phyloP scores from a whole-genome alignment of 2,113 vertebrate genomes.

The Gymnogyps californianus region DNA sequence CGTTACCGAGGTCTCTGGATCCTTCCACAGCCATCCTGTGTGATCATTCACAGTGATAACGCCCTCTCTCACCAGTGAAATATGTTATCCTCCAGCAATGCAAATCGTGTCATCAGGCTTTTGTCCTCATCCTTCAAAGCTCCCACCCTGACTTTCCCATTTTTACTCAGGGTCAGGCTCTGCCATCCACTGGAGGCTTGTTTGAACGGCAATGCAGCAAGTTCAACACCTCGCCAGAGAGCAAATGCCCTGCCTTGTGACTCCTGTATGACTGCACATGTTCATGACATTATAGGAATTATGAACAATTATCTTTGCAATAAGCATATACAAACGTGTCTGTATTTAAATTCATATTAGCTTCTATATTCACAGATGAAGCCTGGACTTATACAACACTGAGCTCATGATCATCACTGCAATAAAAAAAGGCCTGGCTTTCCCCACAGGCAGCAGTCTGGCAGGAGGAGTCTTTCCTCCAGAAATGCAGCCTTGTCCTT shows the following conservation, averaged over 20 bases:
- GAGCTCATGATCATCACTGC: neutral
- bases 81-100: neutral
- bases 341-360: neutral
- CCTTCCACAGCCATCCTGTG: rapidly evolving
- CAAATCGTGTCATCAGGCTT: neutral
- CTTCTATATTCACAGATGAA: rapidly evolving
- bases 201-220: neutral
- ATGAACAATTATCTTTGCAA: neutral
- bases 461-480: neutral
- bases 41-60: rapidly evolving
- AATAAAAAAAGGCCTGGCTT: neutral
- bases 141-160: neutral
- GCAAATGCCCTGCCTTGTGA: no score
- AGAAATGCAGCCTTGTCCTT: neutral
- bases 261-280: rapidly evolving
- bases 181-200: rapidly evolving
- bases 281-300: neutral
- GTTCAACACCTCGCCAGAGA: neutral
- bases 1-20: rapidly evolving
- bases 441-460: neutral
- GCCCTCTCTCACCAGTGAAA: neutral
- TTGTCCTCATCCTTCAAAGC: neutral
- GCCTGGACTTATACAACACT: no score
- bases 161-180: neutral
- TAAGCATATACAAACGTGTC: neutral